phyloP scores from a whole-genome alignment of 2,888 invertebrate genomes.

The Andrena trimmerana region DNA sequence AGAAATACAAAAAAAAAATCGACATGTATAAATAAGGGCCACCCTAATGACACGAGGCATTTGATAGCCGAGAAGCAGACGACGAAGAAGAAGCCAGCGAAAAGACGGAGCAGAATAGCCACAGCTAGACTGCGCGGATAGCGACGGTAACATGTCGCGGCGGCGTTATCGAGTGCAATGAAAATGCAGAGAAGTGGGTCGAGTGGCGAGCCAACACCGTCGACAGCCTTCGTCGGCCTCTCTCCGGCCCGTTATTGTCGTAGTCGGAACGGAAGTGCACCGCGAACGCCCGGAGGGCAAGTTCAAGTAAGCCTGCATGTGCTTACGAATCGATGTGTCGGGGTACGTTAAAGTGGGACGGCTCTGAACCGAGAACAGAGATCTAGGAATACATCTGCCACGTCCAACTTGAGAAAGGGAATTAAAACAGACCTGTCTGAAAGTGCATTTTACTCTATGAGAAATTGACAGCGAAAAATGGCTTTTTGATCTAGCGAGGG shows the following conservation, averaged over 20 bases:
- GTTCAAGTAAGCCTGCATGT: conserved; percentile 43
- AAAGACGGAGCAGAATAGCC: too few species aligned
- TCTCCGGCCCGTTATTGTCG: conserved; percentile 35
- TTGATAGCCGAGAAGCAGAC: too few species aligned
- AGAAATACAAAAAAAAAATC: too few species aligned
- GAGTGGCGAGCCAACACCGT: conserved; percentile 43
- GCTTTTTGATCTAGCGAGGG: too few species aligned
- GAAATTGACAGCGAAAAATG: too few species aligned
- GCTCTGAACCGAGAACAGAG: neutral
- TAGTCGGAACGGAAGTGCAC: conserved; percentile 48
- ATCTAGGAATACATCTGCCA: neutral
- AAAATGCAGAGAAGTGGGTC: conserved; percentile 66
- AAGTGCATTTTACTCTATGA: too few species aligned
- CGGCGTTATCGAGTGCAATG: conserved; percentile 58
- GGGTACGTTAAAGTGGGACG: conserved; percentile 31
- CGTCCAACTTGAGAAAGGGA: too few species aligned
- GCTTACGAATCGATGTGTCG: conserved; percentile 46
- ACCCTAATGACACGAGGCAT: too few species aligned
- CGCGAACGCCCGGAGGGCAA: conserved; percentile 37
- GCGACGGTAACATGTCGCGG: conserved; percentile 30
- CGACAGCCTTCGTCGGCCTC: conserved; percentile 10
- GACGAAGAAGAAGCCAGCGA: too few species aligned
- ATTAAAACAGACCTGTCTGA: too few species aligned
- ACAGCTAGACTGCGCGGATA: conserved; percentile 10
- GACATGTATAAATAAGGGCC: too few species aligned